phyloP scores from a whole-genome alignment of 2,888 invertebrate species.

The Caradrina clavipalpis region DNA sequence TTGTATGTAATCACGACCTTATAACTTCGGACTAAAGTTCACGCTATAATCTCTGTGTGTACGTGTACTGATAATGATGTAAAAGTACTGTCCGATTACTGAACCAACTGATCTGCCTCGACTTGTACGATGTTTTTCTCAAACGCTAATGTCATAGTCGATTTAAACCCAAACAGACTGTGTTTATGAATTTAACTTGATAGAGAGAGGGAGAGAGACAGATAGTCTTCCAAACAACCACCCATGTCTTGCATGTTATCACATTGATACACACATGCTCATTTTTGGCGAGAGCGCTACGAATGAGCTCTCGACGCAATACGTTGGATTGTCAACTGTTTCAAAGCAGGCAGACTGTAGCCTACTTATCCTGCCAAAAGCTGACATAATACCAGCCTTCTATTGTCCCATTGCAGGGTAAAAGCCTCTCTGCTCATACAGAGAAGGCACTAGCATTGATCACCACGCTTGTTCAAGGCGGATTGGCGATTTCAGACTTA shows the following conservation, averaged over 20 bases:
- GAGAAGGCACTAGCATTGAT: no score
- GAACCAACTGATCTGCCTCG: constrained; percentile 5
- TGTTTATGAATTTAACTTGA: background rate
- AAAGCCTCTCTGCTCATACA: no score
- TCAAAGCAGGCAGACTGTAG: background rate
- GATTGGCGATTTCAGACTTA: no score
- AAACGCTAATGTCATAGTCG: background rate
- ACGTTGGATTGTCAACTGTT: background rate
- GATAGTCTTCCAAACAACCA: constrained; percentile 1
- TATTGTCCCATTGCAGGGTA: no score
- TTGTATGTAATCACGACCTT: background rate
- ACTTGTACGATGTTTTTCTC: constrained; percentile 17
- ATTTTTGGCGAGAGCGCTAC: constrained; percentile 14
- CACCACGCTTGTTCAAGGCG: no score
- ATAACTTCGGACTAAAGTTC: constrained; percentile 15
- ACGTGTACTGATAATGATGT: constrained; percentile 14
- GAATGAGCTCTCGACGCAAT: background rate
- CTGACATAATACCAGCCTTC: background rate
- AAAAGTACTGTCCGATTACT: constrained; percentile 18
- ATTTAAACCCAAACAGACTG: background rate
- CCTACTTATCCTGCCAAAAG: no score
- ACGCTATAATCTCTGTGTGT: background rate
- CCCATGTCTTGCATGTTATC: background rate
- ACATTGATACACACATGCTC: no score
- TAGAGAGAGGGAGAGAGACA: no score